Base-by-base conservation (phyloP, 2,113 vertebrate species). In the Fulmarus glacialis region DNA sequence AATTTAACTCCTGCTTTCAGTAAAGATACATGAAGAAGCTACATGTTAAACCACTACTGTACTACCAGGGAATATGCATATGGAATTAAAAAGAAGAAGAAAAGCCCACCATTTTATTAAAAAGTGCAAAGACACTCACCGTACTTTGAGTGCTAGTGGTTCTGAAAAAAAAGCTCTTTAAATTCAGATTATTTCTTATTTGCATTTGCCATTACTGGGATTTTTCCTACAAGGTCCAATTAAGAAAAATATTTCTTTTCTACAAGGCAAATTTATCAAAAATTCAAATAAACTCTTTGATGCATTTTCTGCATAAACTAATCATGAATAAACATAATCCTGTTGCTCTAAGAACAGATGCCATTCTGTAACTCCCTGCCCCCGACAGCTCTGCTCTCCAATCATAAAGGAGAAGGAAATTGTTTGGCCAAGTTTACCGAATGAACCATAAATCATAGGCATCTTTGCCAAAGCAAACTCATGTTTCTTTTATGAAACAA, bases 401-500 rank as follows among this genome's bases (percentile, higher is more conserved):
- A 77, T 98, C 96, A 82, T 59, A 88, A 95, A 81, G 82, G 56
- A 97, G 89, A 79, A 96, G 48, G 90, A 97, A 97, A 98, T 97
- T 88, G 92, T 97, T 97, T 95, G 97, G 96, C 96, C 87, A 96
- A 95, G 95, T 98, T 97, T 97, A 94, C 80, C 93, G 93, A 97
- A 94, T 73, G 95, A 97, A 97, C 95, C 94, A 98, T 97, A 98
- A 97, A 98, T 98, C 96, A 98, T 11, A 88, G 62, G 72, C 82
- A 91, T 96, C 87, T 93, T 97, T 97, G 96, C 96, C 95, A 97
- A 97, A 97, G 91, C 80, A 93, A 97, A 97, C 95, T 97, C 97
- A 97, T 96, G 93, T 97, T 97, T 98, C 92, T 98, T 98, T 98
- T 96, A 98, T 97, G 96, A 98, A 98, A 98, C 96, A 97, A 98